These are phyloP conservation scores for Rousettus madagascariensis DNA, from an alignment of 2,797 vertebrate species.

Conservation along the genomic window DNA sequence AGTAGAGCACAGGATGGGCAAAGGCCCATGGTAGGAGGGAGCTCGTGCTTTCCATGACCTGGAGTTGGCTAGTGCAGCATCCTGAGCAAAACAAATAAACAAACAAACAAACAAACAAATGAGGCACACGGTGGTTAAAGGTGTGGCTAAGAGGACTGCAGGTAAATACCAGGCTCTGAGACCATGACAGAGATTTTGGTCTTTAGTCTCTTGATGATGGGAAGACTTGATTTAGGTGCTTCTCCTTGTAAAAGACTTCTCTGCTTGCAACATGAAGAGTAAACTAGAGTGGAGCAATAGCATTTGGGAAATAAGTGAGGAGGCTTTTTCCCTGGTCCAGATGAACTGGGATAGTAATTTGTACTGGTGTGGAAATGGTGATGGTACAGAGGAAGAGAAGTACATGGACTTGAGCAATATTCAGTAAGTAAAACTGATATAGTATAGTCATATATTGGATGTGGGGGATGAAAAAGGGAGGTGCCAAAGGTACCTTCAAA, in stretches of 20 bases:
- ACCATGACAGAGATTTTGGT: background rate
- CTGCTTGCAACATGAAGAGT: background rate
- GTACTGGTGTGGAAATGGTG: too few relatives aligned
- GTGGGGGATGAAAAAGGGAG: fast-evolving
- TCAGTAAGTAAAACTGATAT: background rate
- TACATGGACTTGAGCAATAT: fast-evolving
- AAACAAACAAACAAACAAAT: background rate
- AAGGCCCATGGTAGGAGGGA: background rate
- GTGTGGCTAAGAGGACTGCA: background rate
- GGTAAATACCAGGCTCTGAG: background rate
- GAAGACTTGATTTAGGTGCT: background rate
- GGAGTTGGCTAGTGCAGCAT: background rate
- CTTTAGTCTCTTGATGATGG: background rate
- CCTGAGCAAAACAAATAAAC: background rate
- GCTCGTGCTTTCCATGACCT: background rate
- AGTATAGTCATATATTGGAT: background rate
- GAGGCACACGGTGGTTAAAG: background rate
- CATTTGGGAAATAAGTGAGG: background rate
- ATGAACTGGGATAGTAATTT: background rate
- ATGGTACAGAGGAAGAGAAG: background rate
- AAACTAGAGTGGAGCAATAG: background rate
- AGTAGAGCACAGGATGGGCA: fast-evolving
- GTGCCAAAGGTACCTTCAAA: background rate
- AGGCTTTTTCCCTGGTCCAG: background rate
- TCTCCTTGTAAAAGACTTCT: background rate